Conservation (phyloP, 2,888 invertebrate species). For the Amphimallon solstitiale region DNA sequence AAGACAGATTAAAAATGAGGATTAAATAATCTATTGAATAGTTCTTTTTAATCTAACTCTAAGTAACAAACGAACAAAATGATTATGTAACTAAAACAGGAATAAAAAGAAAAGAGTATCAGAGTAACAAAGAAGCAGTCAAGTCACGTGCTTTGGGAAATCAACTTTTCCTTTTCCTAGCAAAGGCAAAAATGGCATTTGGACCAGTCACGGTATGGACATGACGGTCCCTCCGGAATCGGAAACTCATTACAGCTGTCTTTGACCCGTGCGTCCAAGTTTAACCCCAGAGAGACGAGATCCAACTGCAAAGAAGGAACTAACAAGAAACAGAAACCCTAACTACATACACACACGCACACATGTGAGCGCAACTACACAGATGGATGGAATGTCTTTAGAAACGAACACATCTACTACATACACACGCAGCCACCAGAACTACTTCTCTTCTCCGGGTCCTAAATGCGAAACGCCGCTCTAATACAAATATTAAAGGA, state of each 20-base stretch:
- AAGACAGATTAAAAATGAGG: too few species aligned
- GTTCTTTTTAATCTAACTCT: too few species aligned
- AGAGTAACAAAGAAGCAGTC: conserved; percentile 11
- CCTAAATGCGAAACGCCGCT: conserved; percentile 24
- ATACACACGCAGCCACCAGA: not conserved
- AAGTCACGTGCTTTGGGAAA: conserved; percentile 17
- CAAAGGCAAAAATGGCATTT: conserved; percentile 27
- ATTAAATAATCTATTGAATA: too few species aligned
- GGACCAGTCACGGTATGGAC: conserved; percentile 37
- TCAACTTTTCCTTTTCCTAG: conserved; percentile 25
- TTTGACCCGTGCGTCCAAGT: conserved; percentile 60
- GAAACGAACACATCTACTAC: too few species aligned
- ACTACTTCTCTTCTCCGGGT: conserved; percentile 19
- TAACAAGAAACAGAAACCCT: conserved; percentile 44
- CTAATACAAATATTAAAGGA: conserved; percentile 32
- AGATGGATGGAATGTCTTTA: not conserved
- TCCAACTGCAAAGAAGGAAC: conserved; percentile 56
- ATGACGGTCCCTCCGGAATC: conserved; percentile 55
- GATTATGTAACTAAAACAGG: too few species aligned
- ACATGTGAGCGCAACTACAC: not conserved
- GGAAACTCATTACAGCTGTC: conserved; percentile 64
- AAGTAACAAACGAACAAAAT: too few species aligned
- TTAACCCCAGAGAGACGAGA: conserved; percentile 55
- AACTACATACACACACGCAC: conserved; percentile 19
- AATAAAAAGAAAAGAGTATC: not conserved